A percentile compares a stretch with the other conserved stretches of the same genome.
These are phyloP conservation scores for Trachelipus rathkii DNA, from an alignment of 1,140 invertebrate genomes.

Conservation along the genomic window DNA sequence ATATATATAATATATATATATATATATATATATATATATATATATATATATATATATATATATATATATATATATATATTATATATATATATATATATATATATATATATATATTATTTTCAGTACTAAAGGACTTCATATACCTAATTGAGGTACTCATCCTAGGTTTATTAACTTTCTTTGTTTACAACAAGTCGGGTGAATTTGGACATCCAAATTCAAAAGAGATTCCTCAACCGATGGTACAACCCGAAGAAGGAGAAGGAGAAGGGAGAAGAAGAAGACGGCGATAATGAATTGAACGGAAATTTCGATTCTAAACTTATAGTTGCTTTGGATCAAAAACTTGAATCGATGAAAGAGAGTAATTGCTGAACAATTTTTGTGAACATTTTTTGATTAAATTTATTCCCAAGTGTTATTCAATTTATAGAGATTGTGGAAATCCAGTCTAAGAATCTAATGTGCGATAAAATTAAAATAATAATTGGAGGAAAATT, in stretches of 20 bases:
- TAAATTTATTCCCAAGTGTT: no score
- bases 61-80: not conserved
- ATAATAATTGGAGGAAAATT: no score
- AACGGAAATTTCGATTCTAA: no score
- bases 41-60: not conserved
- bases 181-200: not conserved
- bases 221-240: not conserved
- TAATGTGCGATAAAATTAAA: no score
- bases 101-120: not conserved
- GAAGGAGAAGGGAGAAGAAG: no score
- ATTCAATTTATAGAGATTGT: no score
- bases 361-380: no score
- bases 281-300: no score
- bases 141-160: not conserved
- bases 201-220: not conserved
- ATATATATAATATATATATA: not conserved
- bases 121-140: not conserved
- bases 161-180: not conserved
- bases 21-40: not conserved
- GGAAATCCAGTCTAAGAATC: no score
- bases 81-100: not conserved
- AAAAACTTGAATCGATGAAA: no score
- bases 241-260: not conserved
- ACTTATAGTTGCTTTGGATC: no score
- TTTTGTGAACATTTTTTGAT: no score